phyloP scores from a whole-genome alignment of 23 tunicate genomes.

The Styela clava region DNA sequence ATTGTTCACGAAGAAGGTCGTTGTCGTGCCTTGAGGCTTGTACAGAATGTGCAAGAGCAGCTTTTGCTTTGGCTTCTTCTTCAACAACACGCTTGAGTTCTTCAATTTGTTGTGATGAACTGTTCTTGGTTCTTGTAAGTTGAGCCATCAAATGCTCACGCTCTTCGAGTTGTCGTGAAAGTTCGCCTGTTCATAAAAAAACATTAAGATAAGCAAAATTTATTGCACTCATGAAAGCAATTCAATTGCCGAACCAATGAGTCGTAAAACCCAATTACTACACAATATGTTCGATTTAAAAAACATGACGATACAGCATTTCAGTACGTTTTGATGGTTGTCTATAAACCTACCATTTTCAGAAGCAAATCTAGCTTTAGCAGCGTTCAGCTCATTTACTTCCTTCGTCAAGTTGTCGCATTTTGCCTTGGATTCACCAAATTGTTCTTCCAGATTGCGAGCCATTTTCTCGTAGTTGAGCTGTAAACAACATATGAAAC shows the following conservation, averaged over 20 bases:
- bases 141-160: constrained; percentile 89
- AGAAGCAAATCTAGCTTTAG: constrained; percentile 47
- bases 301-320: no score
- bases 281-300: no score
- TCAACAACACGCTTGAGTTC: constrained; percentile 84
- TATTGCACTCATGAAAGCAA: no score
- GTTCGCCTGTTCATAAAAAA: constrained; percentile 22
- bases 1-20: constrained; percentile 80
- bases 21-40: constrained; percentile 72
- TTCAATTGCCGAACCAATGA: no score
- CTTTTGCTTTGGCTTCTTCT: constrained; percentile 39
- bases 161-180: constrained; percentile 65
- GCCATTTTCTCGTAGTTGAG: constrained; percentile 92
- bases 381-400: constrained; percentile 61
- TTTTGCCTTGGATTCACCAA: constrained; percentile 66
- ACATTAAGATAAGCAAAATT: no score
- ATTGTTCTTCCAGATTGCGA: constrained; percentile 75
- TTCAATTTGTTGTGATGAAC: constrained; percentile 70
- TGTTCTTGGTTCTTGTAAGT: constrained; percentile 40
- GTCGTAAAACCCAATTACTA: no score
- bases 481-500: not conserved
- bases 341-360: constrained; percentile 52
- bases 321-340: no score
- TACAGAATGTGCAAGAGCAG: constrained; percentile 28
- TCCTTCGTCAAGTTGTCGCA: constrained; percentile 83